Percentiles rank a stretch among this genome's conserved stretches.
Evolutionary conservation across 1,140 invertebrate genomes (phyloP).

Genomic region (Nilaparvata lugens): DNA sequence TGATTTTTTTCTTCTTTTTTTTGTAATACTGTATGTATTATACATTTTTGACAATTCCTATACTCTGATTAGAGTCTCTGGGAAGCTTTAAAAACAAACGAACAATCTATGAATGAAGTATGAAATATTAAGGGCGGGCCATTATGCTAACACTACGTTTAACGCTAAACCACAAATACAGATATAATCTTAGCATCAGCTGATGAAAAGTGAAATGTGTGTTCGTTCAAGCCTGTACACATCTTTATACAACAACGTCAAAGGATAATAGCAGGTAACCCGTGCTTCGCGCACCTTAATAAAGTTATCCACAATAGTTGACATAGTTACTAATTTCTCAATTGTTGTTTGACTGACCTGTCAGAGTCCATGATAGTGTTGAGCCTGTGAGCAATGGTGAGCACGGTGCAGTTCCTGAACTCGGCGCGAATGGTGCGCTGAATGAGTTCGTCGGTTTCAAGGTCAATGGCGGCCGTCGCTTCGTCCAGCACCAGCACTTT

Average conservation of each 20-base stretch:
- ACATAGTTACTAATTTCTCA: neutral
- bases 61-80: too few relatives aligned
- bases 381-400: conserved; percentile 90
- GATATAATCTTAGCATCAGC: too few relatives aligned
- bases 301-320: neutral
- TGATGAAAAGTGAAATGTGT: too few relatives aligned
- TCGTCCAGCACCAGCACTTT: conserved; percentile 87
- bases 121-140: too few relatives aligned
- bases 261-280: neutral
- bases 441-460: conserved; percentile 88
- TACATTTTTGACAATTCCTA: too few relatives aligned
- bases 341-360: conserved; percentile 36
- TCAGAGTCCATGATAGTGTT: conserved; percentile 92
- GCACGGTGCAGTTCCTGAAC: conserved; percentile 80
- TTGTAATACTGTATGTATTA: too few relatives aligned
- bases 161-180: too few relatives aligned
- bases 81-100: too few relatives aligned
- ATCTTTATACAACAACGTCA: neutral
- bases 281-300: neutral
- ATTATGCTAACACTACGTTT: too few relatives aligned
- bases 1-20: too few relatives aligned
- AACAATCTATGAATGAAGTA: too few relatives aligned
- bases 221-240: neutral
- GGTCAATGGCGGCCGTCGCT: conserved; percentile 86
- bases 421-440: conserved; percentile 78